A percentile compares a stretch with the other conserved stretches of the same genome.
Conservation (phyloP, 2,113 vertebrate species). For the Tupaia chinensis region DNA sequence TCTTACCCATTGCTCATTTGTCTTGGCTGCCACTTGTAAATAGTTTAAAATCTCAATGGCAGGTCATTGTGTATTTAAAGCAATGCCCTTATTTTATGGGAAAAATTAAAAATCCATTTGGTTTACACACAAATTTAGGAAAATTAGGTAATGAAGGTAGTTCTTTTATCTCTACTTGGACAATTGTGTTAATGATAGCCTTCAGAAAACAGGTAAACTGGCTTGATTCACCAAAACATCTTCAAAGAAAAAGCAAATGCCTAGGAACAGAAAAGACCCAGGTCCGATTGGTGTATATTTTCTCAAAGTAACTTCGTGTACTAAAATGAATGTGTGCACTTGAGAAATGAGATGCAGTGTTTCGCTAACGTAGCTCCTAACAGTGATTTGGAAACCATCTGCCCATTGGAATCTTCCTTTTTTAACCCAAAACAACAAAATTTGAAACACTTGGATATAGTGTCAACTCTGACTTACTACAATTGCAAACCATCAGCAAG, state of each 20-base stretch:
- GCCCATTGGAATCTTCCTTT: constrained; percentile 80
- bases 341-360: constrained; percentile 77
- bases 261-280: constrained; percentile 77
- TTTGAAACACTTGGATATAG: constrained; percentile 81
- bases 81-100: constrained; percentile 25
- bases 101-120: constrained; percentile 10
- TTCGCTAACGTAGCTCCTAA: constrained; percentile 78
- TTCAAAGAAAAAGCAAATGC: constrained; percentile 79
- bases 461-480: constrained; percentile 85
- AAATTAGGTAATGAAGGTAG: constrained; percentile 44
- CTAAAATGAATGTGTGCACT: constrained; percentile 58
- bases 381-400: constrained; percentile 84
- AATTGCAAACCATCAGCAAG: constrained; percentile 84
- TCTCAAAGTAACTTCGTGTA: constrained; percentile 74
- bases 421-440: constrained; percentile 83
- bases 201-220: constrained; percentile 75
- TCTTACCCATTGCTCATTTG: constrained; percentile 77
- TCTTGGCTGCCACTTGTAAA: constrained; percentile 77
- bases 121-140: constrained; percentile 26
- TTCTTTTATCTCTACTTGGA: neutral
- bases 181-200: constrained; percentile 75
- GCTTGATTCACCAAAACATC: constrained; percentile 79
- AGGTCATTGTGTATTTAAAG: constrained; percentile 55
- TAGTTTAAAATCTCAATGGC: constrained; percentile 73
- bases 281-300: constrained; percentile 69